Evolutionary conservation across 2,888 invertebrate species (phyloP).

Genomic region (Pilophorus perplexus): DNA sequence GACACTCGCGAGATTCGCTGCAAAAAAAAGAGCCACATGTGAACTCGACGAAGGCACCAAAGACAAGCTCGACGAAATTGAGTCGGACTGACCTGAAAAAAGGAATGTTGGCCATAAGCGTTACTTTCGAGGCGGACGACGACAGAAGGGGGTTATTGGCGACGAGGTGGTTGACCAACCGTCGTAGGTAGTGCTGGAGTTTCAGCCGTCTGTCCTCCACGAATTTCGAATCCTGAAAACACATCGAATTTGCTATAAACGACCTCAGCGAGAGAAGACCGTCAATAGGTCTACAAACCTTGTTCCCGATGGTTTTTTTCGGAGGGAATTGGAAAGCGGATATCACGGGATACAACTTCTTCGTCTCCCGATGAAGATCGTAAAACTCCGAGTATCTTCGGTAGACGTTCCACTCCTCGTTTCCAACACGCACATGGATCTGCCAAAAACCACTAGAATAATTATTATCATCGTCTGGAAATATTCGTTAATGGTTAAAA

Average conservation of each 20-base stretch:
- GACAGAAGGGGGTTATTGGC: constrained; percentile 71
- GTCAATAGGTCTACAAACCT: too few species aligned
- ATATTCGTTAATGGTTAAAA: too few species aligned
- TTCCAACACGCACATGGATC: constrained; percentile 76
- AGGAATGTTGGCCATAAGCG: constrained; percentile 75
- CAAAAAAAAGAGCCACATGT: not conserved
- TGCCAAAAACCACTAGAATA: constrained; percentile 53
- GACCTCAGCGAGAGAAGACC: too few species aligned
- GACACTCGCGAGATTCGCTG: constrained; percentile 18
- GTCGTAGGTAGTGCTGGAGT: constrained; percentile 82
- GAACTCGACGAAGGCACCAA: too few species aligned
- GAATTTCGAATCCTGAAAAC: constrained; percentile 67
- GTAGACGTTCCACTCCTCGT: constrained; percentile 95
- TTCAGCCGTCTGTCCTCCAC: constrained; percentile 84
- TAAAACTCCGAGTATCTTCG: constrained; percentile 91
- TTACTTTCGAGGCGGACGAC: constrained; percentile 70
- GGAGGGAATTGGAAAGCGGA: constrained; percentile 81
- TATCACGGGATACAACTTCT: constrained; percentile 76
- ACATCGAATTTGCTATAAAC: too few species aligned
- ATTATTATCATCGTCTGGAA: too few species aligned
- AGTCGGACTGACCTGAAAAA: constrained; percentile 71
- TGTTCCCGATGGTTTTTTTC: constrained; percentile 90
- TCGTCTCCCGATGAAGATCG: constrained; percentile 76
- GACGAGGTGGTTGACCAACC: constrained; percentile 70
- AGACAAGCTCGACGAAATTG: too few species aligned